A percentile compares a stretch with the other conserved stretches of the same genome.
Evolutionary conservation across 2,113 vertebrate species (phyloP).

Genomic region (Myocastor coypus): DNA sequence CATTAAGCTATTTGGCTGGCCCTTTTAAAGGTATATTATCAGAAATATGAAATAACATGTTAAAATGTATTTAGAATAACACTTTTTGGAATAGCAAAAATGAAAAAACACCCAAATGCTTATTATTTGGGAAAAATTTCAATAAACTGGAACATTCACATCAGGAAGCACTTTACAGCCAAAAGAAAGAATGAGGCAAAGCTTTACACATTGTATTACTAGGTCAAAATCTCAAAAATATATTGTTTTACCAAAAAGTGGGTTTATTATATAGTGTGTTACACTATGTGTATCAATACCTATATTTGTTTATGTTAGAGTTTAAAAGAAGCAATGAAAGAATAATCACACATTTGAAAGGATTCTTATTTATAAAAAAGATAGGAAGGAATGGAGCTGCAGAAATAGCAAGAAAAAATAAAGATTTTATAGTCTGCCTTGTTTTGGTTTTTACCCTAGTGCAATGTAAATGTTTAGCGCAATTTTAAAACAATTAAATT

Average conservation of each 20-base stretch:
- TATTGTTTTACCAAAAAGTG: slow-evolving; percentile 21
- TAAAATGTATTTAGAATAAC: neutral
- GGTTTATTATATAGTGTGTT: neutral
- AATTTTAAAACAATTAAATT: slow-evolving; percentile 52
- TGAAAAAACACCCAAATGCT: neutral
- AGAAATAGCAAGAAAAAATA: neutral
- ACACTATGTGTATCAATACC: neutral
- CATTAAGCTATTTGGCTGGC: too few species aligned
- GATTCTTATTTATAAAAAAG: neutral
- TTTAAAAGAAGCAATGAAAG: slow-evolving; percentile 10
- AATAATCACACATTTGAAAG: neutral
- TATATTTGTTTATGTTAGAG: slow-evolving; percentile 40
- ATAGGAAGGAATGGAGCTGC: neutral
- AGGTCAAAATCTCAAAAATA: neutral
- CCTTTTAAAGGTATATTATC: neutral
- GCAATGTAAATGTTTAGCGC: slow-evolving; percentile 24
- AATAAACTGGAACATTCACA: slow-evolving; percentile 10
- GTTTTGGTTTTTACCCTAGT: neutral
- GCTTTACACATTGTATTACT: neutral
- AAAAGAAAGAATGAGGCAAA: slow-evolving; percentile 43
- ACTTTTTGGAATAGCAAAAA: slow-evolving; percentile 34
- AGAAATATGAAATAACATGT: slow-evolving; percentile 1
- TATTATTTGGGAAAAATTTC: neutral
- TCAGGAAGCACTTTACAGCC: neutral
- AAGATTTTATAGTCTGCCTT: neutral